Evolutionary conservation across 2,113 vertebrate genomes (phyloP), one percentile per base, ranked within the genome.

Genomic region (Malurus cyaneus): DNA sequence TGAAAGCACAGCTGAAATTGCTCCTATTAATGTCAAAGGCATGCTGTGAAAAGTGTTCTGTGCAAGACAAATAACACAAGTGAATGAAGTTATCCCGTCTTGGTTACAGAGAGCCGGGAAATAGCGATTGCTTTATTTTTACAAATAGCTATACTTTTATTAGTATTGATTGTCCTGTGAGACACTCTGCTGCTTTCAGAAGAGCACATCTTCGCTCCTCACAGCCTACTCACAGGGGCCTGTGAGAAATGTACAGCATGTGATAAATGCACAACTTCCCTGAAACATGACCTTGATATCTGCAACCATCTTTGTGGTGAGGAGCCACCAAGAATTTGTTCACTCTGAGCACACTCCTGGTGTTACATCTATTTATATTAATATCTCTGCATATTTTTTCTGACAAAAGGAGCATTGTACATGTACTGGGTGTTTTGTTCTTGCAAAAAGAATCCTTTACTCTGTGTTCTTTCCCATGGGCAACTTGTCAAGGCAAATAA

Each of bases 21-120:
- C 71, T 90, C 74, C 79, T 88, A 74, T 90, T 96, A 90, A 83
- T 60, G 79, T 95, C 89, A 96, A 81, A 82, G 36, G 54, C 92
- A 74, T 74, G 76, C 90, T 93, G 94, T 86, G 92, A 94, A 90
- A 94, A 93, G 71, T 67, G 77, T 74, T 93, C 78, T 78, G 39
- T 86, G 77, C 50, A 74, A 95, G 82, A 86, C 60, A 89, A 91
- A 76, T 77, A 88, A 83, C 85, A 71, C 8, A 70, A 93, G 71
- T 41, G 92, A 92, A 89, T 67, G 56, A 90, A 93, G 76, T 88
- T 86, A 94, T 49, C 72, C 60, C 0, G 0, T 64, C 71, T 84
- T 67, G 60, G 71, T 83, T 93, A 86, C 24, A 64, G 70, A 93
- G 32, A 80, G 54, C 7, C 46, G 62, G 93, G 90, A 97, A 91